Conservation (phyloP, 2,113 vertebrate genomes). For the Fregata magnificens region DNA sequence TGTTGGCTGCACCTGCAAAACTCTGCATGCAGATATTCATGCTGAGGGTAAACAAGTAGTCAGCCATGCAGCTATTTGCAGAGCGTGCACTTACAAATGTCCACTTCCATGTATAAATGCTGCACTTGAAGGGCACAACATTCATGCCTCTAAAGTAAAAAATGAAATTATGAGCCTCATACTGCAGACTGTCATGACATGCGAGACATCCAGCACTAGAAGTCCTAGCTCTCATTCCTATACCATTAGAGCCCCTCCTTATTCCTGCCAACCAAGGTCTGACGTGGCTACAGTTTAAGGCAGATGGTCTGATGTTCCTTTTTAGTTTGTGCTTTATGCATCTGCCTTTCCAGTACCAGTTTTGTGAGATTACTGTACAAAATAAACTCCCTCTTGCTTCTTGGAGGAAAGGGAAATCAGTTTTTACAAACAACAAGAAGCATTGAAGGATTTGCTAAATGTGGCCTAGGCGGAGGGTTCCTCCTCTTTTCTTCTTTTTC, state of each 20-base stretch:
- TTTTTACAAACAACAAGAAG: neutral
- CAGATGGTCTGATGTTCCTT: neutral
- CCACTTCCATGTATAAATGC: neutral
- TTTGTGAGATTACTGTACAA: neutral
- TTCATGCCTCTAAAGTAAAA: neutral
- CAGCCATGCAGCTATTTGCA: slow-evolving; percentile 1
- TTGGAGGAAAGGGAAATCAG: neutral
- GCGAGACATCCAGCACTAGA: neutral
- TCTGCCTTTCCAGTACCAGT: neutral
- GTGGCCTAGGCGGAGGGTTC: neutral
- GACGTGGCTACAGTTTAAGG: neutral
- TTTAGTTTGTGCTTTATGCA: neutral
- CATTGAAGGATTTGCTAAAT: neutral
- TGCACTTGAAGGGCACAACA: neutral
- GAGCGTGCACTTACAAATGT: neutral
- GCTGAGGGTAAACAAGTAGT: neutral
- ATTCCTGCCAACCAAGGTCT: neutral
- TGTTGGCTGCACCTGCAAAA: slow-evolving; percentile 31
- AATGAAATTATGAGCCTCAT: neutral
- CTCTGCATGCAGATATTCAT: neutral
- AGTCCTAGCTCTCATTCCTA: neutral
- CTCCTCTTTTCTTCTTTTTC: neutral
- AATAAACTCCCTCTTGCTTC: neutral
- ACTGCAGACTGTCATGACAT: no score
- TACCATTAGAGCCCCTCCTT: neutral